Conservation (phyloP, 2,113 vertebrate genomes). For the Syngnathoides biaculeatus region DNA sequence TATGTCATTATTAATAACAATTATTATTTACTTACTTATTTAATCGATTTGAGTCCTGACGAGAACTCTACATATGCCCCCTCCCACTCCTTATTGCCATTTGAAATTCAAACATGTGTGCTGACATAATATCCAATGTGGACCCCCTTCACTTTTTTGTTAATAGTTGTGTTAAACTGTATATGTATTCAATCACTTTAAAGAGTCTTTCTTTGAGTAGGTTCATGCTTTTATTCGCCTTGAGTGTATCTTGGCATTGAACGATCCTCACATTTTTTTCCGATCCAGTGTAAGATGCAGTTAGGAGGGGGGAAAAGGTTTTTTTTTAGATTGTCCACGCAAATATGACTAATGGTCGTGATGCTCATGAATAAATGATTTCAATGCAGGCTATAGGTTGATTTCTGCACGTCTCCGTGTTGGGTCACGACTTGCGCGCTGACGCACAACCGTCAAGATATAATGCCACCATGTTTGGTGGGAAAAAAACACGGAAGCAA, state of each 20-base stretch:
- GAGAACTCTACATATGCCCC: too few relatives aligned
- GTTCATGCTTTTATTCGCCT: slow-evolving; percentile 1
- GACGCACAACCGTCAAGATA: background rate
- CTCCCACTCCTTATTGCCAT: too few relatives aligned
- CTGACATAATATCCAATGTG: too few relatives aligned
- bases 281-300: background rate
- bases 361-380: background rate
- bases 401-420: background rate
- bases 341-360: background rate
- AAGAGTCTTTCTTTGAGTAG: background rate
- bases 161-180: too few relatives aligned
- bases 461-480: slow-evolving; percentile 26
- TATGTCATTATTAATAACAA: too few relatives aligned
- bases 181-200: too few relatives aligned
- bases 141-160: too few relatives aligned
- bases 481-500: slow-evolving; percentile 44
- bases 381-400: background rate
- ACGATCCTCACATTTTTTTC: background rate
- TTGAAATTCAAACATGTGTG: too few relatives aligned
- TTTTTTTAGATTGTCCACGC: background rate
- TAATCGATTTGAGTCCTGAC: too few relatives aligned
- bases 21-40: too few relatives aligned
- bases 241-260: slow-evolving; percentile 16
- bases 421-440: slow-evolving; percentile 10
- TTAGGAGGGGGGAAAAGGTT: background rate